Percentiles rank a stretch among this genome's conserved stretches.
Evolutionary conservation across 2,113 vertebrate species (phyloP).

Genomic region (Petaurus breviceps): DNA sequence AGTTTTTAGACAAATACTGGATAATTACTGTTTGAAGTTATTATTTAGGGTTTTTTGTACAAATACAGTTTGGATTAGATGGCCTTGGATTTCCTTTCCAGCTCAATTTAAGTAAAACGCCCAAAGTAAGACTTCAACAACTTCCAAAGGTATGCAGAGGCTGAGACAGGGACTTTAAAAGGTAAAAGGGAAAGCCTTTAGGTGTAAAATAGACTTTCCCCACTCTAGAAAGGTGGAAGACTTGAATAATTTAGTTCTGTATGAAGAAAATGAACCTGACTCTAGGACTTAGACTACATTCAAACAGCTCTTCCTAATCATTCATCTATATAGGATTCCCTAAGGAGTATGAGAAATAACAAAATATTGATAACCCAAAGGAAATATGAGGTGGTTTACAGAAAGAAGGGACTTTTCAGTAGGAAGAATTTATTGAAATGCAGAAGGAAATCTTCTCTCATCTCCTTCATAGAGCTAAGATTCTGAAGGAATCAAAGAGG

Average conservation of each 20-base stretch:
- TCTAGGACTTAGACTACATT: background rate
- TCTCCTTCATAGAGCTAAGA: background rate
- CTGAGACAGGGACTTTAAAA: background rate
- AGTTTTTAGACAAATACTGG: background rate
- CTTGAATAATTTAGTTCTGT: background rate
- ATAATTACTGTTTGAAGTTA: background rate
- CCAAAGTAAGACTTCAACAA: background rate
- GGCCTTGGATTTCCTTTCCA: background rate
- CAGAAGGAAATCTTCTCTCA: background rate
- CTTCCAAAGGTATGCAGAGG: background rate
- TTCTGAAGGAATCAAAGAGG: background rate
- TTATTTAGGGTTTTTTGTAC: background rate
- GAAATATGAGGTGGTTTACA: background rate
- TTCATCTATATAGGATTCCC: background rate
- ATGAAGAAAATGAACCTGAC: background rate
- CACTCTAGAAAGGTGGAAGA: background rate
- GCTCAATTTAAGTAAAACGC: background rate
- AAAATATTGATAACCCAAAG: background rate
- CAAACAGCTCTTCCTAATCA: background rate
- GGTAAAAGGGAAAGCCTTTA: background rate
- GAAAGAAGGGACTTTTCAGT: background rate
- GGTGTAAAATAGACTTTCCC: background rate
- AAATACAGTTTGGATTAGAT: background rate
- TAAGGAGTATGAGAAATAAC: background rate
- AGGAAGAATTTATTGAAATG: background rate